Evolutionary conservation across 2,888 invertebrate genomes (phyloP), one percentile per base, ranked within the genome.

Genomic region (Baronia brevicornis): DNA sequence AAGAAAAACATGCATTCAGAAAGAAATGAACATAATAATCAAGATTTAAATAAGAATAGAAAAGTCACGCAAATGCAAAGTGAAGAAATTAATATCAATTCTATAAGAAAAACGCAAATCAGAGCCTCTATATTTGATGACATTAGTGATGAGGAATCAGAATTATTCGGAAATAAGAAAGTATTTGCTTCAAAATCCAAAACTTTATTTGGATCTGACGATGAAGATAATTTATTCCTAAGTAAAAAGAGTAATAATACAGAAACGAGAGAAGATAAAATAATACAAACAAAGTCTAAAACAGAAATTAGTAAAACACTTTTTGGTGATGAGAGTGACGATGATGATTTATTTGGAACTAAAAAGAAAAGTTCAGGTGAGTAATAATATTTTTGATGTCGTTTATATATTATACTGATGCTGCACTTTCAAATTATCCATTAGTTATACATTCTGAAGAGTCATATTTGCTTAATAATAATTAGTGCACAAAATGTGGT

Each of bases 261-360:
- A 28, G 28, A 26, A 11, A 21, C 26, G n/a, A 38, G 28, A 36
- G 33, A 36, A 3, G 29, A 20, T 5, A 44, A 32, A 8, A 39
- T 15, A 5, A 27, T 37, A 27, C 19, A 43, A 26, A 12, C 27
- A 1, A 31, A 13, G 14, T 6, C 9, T 3, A 31, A 36, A 9
- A 45, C 46, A 8, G 53, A 53, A 12, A 54, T 58, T 3, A 68
- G 64, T 39, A 46, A 43, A 12, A 60, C 69, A 5, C 46, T 82
- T 14, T 84, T 84, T 22, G 70, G 66, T 28, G 80, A 78, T 46
- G 75, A 71, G 32, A 61, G 57, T n/a, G n/a, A n/a, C 42, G 73
- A 68, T 42, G 70, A 70, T 41, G 70, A 74, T 39, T 41, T 84
- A 8, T 82, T 80, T 46, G 64, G 62, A 1, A 50, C 49, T 2